Percentiles rank a stretch among this genome's conserved stretches.
These are phyloP conservation scores for Athalia rosae DNA, from an alignment of 2,888 invertebrate genomes.

Conservation along the genomic window DNA sequence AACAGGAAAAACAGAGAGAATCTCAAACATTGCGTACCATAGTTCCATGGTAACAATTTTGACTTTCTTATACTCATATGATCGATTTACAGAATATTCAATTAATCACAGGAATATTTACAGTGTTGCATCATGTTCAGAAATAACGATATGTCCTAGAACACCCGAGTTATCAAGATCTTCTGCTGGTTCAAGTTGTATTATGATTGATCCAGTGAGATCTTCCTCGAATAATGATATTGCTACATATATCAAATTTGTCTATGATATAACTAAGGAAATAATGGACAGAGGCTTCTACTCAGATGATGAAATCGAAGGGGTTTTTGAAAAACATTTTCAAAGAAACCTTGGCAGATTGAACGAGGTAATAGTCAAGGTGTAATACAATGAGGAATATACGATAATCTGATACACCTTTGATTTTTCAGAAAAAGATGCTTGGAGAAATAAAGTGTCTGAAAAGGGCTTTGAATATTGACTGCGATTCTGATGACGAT, in stretches of 20 bases:
- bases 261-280: conserved; percentile 76
- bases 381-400: too few species aligned
- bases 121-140: neutral
- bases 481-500: conserved; percentile 65
- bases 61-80: neutral
- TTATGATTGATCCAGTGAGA: neutral
- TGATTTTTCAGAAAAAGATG: conserved; percentile 71
- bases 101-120: neutral
- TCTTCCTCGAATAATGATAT: conserved; percentile 56
- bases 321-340: conserved; percentile 75
- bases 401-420: too few species aligned
- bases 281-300: conserved; percentile 76
- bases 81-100: neutral
- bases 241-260: conserved; percentile 70
- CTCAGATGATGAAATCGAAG: conserved; percentile 75
- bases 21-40: too few species aligned
- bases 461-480: conserved; percentile 71
- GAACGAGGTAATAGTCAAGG: conserved; percentile 68
- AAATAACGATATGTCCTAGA: neutral
- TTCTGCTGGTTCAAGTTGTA: neutral
- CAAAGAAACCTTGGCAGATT: conserved; percentile 73
- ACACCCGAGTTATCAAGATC: neutral
- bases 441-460: conserved; percentile 72
- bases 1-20: neutral
- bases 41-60: neutral